phyloP scores from a whole-genome alignment of 2,797 vertebrate species.

The Muscicapa comitata region DNA sequence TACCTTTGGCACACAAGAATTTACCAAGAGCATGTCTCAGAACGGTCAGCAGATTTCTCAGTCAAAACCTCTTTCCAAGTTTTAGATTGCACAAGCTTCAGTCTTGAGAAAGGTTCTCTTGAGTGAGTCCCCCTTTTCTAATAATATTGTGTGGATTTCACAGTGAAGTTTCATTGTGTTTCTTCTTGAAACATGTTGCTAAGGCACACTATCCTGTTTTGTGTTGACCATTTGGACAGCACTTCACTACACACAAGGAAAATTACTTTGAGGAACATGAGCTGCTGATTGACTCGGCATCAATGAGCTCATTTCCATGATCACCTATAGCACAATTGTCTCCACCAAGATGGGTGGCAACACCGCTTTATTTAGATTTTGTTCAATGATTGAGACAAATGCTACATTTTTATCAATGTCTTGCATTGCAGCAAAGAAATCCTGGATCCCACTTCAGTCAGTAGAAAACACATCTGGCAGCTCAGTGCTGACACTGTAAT shows the following conservation, averaged over 20 bases:
- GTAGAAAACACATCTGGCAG: not conserved
- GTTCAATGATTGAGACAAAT: not conserved
- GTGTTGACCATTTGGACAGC: not conserved
- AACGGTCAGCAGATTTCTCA: slow-evolving; percentile 22
- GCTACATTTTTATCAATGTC: not conserved
- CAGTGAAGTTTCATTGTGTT: not conserved
- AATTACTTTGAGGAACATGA: not conserved
- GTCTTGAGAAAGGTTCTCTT: slow-evolving; percentile 25
- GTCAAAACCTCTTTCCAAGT: slow-evolving; percentile 22
- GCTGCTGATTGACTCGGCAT: not conserved
- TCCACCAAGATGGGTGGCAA: not conserved
- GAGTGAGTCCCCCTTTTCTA: not conserved
- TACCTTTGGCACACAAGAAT: slow-evolving; percentile 44
- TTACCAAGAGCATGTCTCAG: not conserved
- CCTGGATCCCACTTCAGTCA: not conserved
- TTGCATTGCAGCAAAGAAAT: not conserved
- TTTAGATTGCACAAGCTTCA: slow-evolving; percentile 17
- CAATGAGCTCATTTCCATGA: not conserved
- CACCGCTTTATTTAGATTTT: not conserved
- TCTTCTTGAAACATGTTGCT: not conserved
- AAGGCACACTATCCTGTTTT: not conserved
- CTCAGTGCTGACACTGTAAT: not conserved
- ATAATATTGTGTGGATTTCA: not conserved
- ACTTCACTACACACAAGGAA: not conserved
- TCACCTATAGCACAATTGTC: not conserved